Conservation (phyloP, 1,140 invertebrate genomes). For the Drosophila sulfurigaster region DNA sequence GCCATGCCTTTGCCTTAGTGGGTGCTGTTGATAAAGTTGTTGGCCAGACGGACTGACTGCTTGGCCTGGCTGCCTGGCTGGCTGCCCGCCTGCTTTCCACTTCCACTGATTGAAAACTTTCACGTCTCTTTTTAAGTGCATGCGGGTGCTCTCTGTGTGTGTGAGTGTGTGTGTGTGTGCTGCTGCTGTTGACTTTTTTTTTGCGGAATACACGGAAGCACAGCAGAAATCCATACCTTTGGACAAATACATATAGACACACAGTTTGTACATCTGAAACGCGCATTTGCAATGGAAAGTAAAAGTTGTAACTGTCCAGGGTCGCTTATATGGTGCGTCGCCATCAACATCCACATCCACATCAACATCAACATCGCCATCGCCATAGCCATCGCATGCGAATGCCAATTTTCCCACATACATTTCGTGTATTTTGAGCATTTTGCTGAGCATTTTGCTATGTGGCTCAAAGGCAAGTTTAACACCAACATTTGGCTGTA, state of each 20-base stretch:
- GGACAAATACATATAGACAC: neutral
- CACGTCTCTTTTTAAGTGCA: conserved; percentile 77
- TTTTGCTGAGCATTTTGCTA: conserved; percentile 36
- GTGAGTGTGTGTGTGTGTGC: conserved; percentile 3
- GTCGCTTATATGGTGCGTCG: conserved; percentile 69
- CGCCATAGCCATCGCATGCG: conserved; percentile 54
- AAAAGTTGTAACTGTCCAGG: conserved; percentile 75
- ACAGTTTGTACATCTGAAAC: conserved; percentile 43
- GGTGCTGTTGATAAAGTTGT: conserved; percentile 48
- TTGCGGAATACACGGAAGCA: conserved; percentile 66
- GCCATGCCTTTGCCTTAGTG: conserved; percentile 23
- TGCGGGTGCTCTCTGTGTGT: conserved; percentile 65
- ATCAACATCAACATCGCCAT: conserved; percentile 44
- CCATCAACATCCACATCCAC: conserved; percentile 39
- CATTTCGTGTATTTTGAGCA: conserved; percentile 56
- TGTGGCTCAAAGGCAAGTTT: conserved; percentile 56
- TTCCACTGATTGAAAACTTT: conserved; percentile 67
- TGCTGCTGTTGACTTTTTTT: conserved; percentile 33
- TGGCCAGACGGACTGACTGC: conserved; percentile 39
- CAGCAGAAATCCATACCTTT: conserved; percentile 11
- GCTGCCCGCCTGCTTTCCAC: conserved; percentile 66
- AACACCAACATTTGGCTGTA: conserved; percentile 72
- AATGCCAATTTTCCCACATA: conserved; percentile 82
- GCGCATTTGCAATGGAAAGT: conserved; percentile 69
- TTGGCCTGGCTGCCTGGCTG: conserved; percentile 19